These are phyloP conservation scores for Enhydra lutris DNA, from an alignment of 2,113 vertebrate genomes.

Conservation along the genomic window DNA sequence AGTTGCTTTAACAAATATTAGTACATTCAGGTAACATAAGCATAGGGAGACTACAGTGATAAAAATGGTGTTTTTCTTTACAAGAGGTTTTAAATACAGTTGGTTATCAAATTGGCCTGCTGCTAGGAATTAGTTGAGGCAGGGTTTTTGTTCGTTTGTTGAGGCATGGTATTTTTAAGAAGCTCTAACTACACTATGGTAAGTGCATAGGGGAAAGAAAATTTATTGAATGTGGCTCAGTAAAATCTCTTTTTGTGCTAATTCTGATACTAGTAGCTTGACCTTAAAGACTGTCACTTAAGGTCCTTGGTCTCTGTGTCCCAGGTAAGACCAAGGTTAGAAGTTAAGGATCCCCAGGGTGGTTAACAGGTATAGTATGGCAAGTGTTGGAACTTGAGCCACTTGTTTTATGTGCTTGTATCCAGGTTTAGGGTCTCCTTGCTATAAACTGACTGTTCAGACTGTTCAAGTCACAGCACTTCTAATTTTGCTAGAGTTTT, in stretches of 20 bases:
- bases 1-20: background rate
- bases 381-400: background rate
- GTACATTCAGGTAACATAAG: background rate
- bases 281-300: background rate
- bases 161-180: slow-evolving; percentile 4
- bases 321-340: background rate
- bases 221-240: background rate
- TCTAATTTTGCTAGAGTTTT: background rate
- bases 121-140: background rate
- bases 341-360: background rate
- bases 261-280: background rate
- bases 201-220: background rate
- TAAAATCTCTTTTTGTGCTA: background rate
- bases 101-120: background rate
- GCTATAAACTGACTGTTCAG: background rate
- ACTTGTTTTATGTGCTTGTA: background rate
- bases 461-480: background rate
- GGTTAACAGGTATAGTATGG: background rate
- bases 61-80: background rate
- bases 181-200: background rate
- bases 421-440: background rate
- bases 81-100: background rate
- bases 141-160: background rate
- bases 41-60: background rate
- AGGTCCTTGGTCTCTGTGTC: background rate